Base-by-base conservation (phyloP, 2,113 vertebrate species). In the Strigops habroptila region DNA sequence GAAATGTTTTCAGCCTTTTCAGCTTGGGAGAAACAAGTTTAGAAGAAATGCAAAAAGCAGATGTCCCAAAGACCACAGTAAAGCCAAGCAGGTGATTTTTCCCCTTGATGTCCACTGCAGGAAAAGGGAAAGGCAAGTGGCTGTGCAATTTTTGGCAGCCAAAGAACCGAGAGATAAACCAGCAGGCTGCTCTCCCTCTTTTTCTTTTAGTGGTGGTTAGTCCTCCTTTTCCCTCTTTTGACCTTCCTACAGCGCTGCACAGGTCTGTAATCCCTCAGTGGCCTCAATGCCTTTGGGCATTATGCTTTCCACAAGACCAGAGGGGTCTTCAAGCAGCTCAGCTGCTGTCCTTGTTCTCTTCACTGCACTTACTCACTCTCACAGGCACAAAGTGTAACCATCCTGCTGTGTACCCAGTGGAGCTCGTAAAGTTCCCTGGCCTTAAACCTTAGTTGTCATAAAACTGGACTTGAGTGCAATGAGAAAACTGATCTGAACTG, bases 321-420 rank as follows among this genome's bases (percentile, higher is more conserved):
- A n/a, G 57, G 14, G 22, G 9, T 59, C 57, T 59, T 59, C 33
- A 59, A 59, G 76, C 60, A 44, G 67, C 12, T 83, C 92, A 84
- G 80, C 80, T 93, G 93, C 68, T 75, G 82, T 46, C 52, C 88
- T 51, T 41, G 48, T 14, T 5, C 53, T n/a, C 44, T 16, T 49
- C 49, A 7, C 91, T 14, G 41, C 6, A 63, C 57, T 59, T 35
- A 59, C 22, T 35, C 33, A 24, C 57, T 35, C 22, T 16, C 22
- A 59, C 14, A 68, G 55, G 57, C 73, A 24, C 78, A 49, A 44
- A 4, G 7, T n/a, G 31, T 31, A 8, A 80, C 55, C 86, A 37
- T 51, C 77, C 60, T 4, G 3, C 60, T 7, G 11, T 0, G 1
- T 1, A 8, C 18, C 60, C 92, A 33, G 1, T 0, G 4, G 16